These are phyloP conservation scores for Scaptodrosophila lebanonensis DNA, from an alignment of 1,140 invertebrate genomes.

Conservation along the genomic window DNA sequence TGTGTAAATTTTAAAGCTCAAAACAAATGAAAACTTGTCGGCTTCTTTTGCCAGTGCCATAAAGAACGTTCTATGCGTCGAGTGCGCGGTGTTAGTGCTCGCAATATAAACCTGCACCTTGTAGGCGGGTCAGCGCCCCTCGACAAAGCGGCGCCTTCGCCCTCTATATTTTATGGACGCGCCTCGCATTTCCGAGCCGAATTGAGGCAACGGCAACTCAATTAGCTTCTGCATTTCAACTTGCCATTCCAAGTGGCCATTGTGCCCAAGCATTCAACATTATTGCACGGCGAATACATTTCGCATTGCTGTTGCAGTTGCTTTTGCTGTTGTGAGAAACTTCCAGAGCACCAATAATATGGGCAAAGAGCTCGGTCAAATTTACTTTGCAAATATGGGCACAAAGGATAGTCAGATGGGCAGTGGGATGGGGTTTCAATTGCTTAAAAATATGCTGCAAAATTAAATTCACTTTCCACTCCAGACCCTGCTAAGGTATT, in stretches of 20 bases:
- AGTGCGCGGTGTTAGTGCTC: conserved; percentile 15
- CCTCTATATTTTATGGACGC: conserved; percentile 26
- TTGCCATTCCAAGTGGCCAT: conserved; percentile 44
- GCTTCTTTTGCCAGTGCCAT: conserved; percentile 50
- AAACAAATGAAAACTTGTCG: conserved; percentile 66
- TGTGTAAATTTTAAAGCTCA: conserved; percentile 50
- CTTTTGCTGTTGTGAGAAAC: too few relatives aligned
- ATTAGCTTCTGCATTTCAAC: conserved; percentile 37
- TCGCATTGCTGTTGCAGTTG: conserved; percentile 5
- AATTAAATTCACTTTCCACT: too few relatives aligned
- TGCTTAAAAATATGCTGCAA: too few relatives aligned
- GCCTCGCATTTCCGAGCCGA: too few relatives aligned
- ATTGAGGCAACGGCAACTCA: conserved; percentile 40
- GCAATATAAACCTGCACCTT: conserved; percentile 16
- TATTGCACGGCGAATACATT: conserved; percentile 55
- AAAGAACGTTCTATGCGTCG: conserved; percentile 38
- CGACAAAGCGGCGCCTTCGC: not conserved
- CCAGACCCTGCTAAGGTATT: too few relatives aligned
- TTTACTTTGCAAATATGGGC: too few relatives aligned
- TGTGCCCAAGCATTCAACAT: conserved; percentile 73
- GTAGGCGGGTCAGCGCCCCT: not conserved
- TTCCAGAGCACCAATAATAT: too few relatives aligned
- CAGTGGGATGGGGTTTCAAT: too few relatives aligned
- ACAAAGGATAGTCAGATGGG: too few relatives aligned
- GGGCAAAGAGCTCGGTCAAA: too few relatives aligned